Evolutionary conservation across 2,888 invertebrate species (phyloP), one percentile per base, ranked within the genome.

Genomic region (Clitarchus hookeri): DNA sequence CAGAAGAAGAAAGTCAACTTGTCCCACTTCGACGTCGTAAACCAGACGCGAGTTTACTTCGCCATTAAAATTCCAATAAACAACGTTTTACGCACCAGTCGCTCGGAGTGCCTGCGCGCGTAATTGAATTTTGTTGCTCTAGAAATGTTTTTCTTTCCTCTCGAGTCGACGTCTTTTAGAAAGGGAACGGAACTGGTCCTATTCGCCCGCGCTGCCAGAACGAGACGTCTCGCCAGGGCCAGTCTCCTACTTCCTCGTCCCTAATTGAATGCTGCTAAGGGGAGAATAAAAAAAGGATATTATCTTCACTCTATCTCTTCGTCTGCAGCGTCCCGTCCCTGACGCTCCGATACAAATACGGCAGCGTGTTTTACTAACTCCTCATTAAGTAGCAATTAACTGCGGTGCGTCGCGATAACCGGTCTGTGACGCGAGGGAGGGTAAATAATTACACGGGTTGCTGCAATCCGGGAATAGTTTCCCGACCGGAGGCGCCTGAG

Each of bases 321-420:
- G 48, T 36, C 36, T 19, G 53, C 19, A 19, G 12, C 53, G 12
- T 19, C 53, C 65, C 0, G n/a, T 65, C 65, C 19, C 65, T 23
- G 65, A 65, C 65, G 16, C 65, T 65, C 65, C 65, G 65, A 65
- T 65, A 65, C 65, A 65, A 65, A 65, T n/a, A n/a, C 65, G 65
- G 65, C 23, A 19, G 65, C 8, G 65, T 65, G 65, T 65, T n/a
- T 65, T 65, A 65, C 65, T 65, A 65, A 65, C 65, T 65, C 65
- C 65, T 65, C 65, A 65, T 65, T 65, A 65, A 65, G 65, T 65
- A 65, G 65, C 65, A 65, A 65, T 65, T n/a, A 65, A 65, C 65
- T 65, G 19, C 23, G n/a, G 23, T 19, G 65, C 23, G 11, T 23
- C 65, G n/a, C 65, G 65, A 65, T 65, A 65, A n/a, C 65, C 65